phyloP scores from a whole-genome alignment of 2,797 vertebrate species.

The Alectoris magna region DNA sequence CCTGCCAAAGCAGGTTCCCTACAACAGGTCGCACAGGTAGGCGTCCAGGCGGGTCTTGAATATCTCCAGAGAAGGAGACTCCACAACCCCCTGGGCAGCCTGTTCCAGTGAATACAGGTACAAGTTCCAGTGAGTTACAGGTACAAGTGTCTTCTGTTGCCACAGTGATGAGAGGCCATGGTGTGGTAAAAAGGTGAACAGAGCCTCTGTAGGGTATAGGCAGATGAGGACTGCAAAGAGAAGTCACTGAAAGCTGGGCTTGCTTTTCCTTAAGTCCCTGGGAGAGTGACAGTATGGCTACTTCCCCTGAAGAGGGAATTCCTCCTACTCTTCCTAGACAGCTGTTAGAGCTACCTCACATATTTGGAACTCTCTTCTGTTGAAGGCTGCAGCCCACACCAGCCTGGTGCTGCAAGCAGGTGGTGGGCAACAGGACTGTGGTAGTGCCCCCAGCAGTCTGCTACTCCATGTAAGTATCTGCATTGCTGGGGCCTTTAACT shows the following conservation, averaged over 20 bases:
- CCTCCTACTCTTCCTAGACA: background rate
- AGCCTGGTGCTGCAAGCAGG: background rate
- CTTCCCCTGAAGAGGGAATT: background rate
- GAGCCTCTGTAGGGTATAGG: accelerated
- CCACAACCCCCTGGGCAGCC: no score
- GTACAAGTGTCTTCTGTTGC: background rate
- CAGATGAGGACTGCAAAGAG: background rate
- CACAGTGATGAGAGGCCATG: accelerated
- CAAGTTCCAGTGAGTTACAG: no score
- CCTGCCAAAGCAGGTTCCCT: no score
- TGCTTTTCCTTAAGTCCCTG: background rate
- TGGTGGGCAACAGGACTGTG: background rate
- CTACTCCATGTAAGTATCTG: background rate
- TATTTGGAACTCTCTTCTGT: background rate
- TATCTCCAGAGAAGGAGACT: no score
- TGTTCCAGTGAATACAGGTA: no score
- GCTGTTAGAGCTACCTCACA: accelerated
- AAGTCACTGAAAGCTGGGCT: background rate
- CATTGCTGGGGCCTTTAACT: background rate
- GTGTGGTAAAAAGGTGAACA: background rate
- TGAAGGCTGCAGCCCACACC: background rate
- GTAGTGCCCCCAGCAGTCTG: background rate
- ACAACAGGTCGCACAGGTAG: no score
- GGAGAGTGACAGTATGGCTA: background rate
- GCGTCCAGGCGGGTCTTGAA: no score